These are phyloP conservation scores for Oostethus manadensis DNA, from an alignment of 2,113 vertebrate genomes.

Conservation along the genomic window DNA sequence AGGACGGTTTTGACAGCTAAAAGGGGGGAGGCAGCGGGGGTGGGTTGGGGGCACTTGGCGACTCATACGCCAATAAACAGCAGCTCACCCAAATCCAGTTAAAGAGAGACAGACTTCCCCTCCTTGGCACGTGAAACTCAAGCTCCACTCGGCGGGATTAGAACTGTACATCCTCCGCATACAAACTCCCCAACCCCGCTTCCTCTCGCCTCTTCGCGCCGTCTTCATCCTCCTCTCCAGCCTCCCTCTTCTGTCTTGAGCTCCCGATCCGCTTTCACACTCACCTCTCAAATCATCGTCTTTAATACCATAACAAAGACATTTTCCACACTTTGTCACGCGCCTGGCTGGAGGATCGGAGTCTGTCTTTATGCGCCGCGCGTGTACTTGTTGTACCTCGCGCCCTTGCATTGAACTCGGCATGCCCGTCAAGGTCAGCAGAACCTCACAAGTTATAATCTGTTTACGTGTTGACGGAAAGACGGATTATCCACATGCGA, in stretches of 20 bases:
- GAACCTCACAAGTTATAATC: conserved; percentile 21
- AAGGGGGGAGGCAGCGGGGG: too few relatives aligned
- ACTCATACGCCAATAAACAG: conserved; percentile 59
- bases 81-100: conserved; percentile 69
- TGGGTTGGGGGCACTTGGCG: conserved; percentile 45
- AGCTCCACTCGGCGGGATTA: conserved; percentile 55
- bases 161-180: conserved; percentile 6
- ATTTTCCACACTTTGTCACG: conserved; percentile 62
- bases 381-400: conserved; percentile 49
- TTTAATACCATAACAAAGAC: conserved; percentile 59
- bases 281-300: conserved; percentile 37
- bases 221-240: conserved; percentile 39
- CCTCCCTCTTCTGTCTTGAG: conserved; percentile 33
- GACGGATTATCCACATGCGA: conserved; percentile 34
- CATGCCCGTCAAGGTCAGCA: conserved; percentile 31
- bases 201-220: conserved; percentile 20
- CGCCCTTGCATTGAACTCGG: conserved; percentile 30
- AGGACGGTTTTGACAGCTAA: conserved; percentile 62
- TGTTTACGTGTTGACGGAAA: conserved; percentile 27
- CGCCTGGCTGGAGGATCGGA: conserved; percentile 43
- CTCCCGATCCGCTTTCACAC: conserved; percentile 44
- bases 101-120: conserved; percentile 67
- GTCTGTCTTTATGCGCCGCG: conserved; percentile 51
- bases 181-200: not conserved
- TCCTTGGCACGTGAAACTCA: conserved; percentile 53